Percentiles rank a stretch among this genome's conserved stretches.
Evolutionary conservation across 2,888 invertebrate species (phyloP).

Genomic region (Tribolium freemani): DNA sequence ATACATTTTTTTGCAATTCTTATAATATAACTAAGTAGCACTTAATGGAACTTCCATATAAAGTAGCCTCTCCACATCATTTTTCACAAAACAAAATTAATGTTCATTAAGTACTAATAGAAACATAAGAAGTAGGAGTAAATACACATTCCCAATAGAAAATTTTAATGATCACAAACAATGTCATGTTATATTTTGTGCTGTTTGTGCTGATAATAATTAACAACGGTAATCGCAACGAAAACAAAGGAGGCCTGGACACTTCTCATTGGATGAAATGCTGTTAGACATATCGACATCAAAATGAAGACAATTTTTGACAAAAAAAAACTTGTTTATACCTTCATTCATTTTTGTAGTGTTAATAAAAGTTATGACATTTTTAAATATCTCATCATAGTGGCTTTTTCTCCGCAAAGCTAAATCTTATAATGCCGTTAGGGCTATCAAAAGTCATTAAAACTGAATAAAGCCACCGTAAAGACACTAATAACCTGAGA

Average conservation of each 20-base stretch:
- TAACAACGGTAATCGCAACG: not conserved
- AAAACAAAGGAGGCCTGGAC: not conserved
- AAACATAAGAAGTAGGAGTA: not conserved
- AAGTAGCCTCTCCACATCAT: not conserved
- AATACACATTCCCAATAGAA: not conserved
- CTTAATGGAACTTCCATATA: not conserved
- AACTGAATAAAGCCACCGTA: conserved; percentile 55
- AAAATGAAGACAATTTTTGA: not conserved
- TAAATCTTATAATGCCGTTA: conserved; percentile 43
- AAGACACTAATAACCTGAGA: conserved; percentile 60
- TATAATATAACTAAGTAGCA: not conserved
- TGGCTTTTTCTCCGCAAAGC: conserved; percentile 19
- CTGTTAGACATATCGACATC: not conserved
- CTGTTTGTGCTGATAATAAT: not conserved
- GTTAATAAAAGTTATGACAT: not conserved
- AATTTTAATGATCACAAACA: not conserved
- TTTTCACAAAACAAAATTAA: not conserved
- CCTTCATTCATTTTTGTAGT: not conserved
- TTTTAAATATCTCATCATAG: not conserved
- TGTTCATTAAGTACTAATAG: not conserved
- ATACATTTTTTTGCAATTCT: not conserved
- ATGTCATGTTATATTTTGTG: not conserved
- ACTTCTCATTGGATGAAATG: not conserved
- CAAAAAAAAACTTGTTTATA: conserved; percentile 8
- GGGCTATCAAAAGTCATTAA: conserved; percentile 40